Evolutionary conservation across 2,797 vertebrate genomes (phyloP).

Genomic region (Scleropages formosus): DNA sequence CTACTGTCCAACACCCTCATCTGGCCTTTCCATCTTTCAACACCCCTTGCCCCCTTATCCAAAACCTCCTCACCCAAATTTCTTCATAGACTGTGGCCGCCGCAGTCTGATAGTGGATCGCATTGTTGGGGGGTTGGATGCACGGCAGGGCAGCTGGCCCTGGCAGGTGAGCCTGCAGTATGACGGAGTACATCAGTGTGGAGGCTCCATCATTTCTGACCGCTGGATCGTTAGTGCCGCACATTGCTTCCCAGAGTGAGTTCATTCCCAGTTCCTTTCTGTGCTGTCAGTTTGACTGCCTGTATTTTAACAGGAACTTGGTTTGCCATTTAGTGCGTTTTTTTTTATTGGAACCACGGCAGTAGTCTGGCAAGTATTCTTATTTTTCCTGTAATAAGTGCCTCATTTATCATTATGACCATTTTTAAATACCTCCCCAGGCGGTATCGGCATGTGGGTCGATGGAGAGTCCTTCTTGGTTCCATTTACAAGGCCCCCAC

Average conservation of each 20-base stretch:
- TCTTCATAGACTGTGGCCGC: constrained; percentile 77
- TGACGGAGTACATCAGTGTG: constrained; percentile 84
- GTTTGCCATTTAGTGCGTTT: too few relatives aligned
- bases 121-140: constrained; percentile 83
- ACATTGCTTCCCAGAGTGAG: constrained; percentile 88
- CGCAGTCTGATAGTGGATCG: constrained; percentile 81
- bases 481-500: constrained; percentile 77
- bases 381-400: neutral
- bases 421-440: constrained; percentile 51
- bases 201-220: constrained; percentile 83
- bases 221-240: constrained; percentile 87
- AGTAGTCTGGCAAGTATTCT: neutral
- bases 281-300: too few relatives aligned
- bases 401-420: neutral
- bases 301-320: too few relatives aligned
- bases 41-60: neutral
- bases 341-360: too few relatives aligned
- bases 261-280: neutral
- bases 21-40: neutral
- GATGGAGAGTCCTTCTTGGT: constrained; percentile 82
- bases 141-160: constrained; percentile 81
- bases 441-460: constrained; percentile 73
- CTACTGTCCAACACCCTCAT: neutral
- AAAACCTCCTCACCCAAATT: too few relatives aligned
- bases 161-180: constrained; percentile 91